Conservation (phyloP, 2,888 invertebrate species). For the Drosophila diplacantha region DNA sequence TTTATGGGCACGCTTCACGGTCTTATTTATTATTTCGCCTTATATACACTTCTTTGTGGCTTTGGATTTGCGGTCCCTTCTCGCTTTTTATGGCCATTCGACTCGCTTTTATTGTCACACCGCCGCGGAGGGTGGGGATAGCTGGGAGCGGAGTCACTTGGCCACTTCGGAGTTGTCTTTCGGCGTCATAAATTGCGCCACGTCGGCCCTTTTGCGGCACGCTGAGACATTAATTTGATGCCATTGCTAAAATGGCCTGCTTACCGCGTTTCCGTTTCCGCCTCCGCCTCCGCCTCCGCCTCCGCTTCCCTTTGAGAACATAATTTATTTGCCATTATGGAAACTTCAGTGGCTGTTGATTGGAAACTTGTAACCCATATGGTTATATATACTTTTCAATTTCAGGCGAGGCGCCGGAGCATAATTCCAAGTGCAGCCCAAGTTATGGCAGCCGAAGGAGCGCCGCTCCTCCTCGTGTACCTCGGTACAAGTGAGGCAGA, state of each 20-base stretch:
- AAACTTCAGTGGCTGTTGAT: conserved; percentile 63
- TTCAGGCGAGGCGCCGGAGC: conserved; percentile 42
- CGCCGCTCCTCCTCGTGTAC: conserved; percentile 1
- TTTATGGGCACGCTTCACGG: conserved; percentile 36
- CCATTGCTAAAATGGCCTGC: conserved; percentile 29
- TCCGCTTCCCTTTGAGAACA: conserved; percentile 25
- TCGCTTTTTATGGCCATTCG: conserved; percentile 69
- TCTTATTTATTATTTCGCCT: conserved; percentile 71
- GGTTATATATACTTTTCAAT: conserved; percentile 57
- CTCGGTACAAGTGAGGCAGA: not conserved
- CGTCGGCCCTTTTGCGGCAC: conserved; percentile 69
- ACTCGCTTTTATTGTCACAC: conserved; percentile 72
- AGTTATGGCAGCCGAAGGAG: conserved; percentile 53
- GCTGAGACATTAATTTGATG: conserved; percentile 69
- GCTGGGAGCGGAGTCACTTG: conserved; percentile 29
- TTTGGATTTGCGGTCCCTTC: conserved; percentile 37
- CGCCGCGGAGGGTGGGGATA: conserved; percentile 34
- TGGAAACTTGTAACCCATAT: conserved; percentile 51
- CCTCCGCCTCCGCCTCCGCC: conserved; percentile 2
- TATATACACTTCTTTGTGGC: conserved; percentile 40
- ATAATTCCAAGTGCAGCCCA: conserved; percentile 61
- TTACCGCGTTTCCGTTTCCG: conserved; percentile 48
- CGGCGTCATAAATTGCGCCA: conserved; percentile 64
- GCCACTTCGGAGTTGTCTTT: conserved; percentile 73
- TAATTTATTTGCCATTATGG: conserved; percentile 67